Evolutionary conservation across 1,140 invertebrate species (phyloP), one percentile per base, ranked within the genome.

Genomic region (Cydia fagiglandana): DNA sequence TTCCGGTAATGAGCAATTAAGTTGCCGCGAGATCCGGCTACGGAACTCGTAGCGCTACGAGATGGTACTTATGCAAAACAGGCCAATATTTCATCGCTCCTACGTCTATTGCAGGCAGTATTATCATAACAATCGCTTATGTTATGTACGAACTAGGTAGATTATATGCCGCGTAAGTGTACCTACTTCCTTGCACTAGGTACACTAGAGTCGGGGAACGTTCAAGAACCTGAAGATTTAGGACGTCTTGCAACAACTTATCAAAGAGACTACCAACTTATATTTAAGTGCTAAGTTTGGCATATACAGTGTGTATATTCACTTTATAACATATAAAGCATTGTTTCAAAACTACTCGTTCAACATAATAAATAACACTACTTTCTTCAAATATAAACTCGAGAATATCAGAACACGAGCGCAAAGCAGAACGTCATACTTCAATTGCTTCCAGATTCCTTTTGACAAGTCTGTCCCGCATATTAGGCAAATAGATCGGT

Each of bases 81-180:
- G 86, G 86, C 87, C 85, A 87, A 92, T 92, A 92, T 91, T 92
- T 91, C 91, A 92, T 87, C 81, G 84, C 82, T 83, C 80, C 87
- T 79, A 76, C 87, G 88, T 91, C 87, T 89, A 90, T 90, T 87
- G 85, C 88, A 89, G 84, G 77, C 78, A 28, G 78, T 85, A 92
- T 92, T 92, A 90, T 87, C 89, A 92, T 92, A 92, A 90, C 88
- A 92, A 89, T 89, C 82, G 85, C 84, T 84, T 83, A 76, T 68
- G 76, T 70, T 80, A 86, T 85, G 81, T 86, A 84, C 83, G 80
- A 81, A 82, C 78, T 79, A 76, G 78, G 78, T 79, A 75, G 70
- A 80, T 68, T 81, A 75, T 68, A 56, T 68, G 66, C 75, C n/a
- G n/a, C 50, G 15, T 50, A 56, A n/a, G 53, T 17, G n/a, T 56